Evolutionary conservation across 2,888 invertebrate genomes (phyloP).

Genomic region (Meliscaeva auricollis): DNA sequence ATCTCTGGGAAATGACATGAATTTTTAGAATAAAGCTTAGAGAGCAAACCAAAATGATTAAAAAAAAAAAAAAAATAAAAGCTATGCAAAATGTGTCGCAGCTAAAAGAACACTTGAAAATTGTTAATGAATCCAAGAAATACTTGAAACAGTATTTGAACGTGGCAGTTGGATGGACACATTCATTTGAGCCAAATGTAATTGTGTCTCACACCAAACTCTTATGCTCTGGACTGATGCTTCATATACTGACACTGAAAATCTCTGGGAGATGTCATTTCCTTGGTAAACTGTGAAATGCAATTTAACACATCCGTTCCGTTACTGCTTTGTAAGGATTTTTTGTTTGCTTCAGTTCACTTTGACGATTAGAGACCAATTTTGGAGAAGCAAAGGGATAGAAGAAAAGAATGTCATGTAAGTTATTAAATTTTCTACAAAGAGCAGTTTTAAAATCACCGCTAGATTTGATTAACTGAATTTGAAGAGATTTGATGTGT

Average conservation of each 20-base stretch:
- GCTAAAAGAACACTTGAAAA: too few relatives aligned
- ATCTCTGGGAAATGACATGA: too few relatives aligned
- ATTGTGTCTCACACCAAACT: neutral
- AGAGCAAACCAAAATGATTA: too few relatives aligned
- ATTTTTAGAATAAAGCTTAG: too few relatives aligned
- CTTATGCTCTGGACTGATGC: neutral
- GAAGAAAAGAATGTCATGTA: too few relatives aligned
- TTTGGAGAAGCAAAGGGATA: neutral
- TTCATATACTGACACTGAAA: neutral
- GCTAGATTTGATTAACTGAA: too few relatives aligned
- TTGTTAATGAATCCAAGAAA: too few relatives aligned
- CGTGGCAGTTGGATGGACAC: slow-evolving; percentile 13
- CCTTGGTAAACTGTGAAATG: slow-evolving; percentile 6
- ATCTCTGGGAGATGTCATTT: neutral
- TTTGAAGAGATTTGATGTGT: too few relatives aligned
- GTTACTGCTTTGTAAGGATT: neutral
- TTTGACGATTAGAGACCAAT: neutral
- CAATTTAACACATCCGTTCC: slow-evolving; percentile 21
- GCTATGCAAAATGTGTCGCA: too few relatives aligned
- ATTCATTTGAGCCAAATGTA: slow-evolving; percentile 9
- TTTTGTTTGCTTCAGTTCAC: neutral
- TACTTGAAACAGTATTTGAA: neutral
- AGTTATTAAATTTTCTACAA: too few relatives aligned
- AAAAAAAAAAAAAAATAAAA: too few relatives aligned
- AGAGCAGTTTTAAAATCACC: too few relatives aligned